These are phyloP conservation scores for Ceramica pisi DNA, from an alignment of 2,888 invertebrate genomes.

Conservation along the genomic window DNA sequence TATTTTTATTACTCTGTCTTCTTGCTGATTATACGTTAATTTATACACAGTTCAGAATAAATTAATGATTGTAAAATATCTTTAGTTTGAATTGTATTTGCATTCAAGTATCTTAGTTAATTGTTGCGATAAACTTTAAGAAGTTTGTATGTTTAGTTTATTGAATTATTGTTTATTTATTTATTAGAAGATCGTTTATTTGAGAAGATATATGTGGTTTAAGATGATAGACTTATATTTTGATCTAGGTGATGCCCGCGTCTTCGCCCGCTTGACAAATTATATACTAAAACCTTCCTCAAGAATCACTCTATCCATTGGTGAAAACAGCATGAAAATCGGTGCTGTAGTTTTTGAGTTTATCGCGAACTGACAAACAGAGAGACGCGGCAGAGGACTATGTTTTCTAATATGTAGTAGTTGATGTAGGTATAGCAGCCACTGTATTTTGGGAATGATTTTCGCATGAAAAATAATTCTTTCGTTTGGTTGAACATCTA, in stretches of 20 bases:
- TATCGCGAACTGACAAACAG: too few relatives aligned
- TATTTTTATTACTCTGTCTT: conserved; percentile 73
- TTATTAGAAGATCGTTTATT: background rate
- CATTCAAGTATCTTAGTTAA: conserved; percentile 57
- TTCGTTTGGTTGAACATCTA: too few relatives aligned
- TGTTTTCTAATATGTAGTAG: too few relatives aligned
- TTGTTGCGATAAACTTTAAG: conserved; percentile 46
- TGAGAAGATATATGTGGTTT: background rate
- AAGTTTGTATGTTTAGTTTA: conserved; percentile 34
- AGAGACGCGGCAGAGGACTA: too few relatives aligned
- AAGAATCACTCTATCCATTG: too few relatives aligned
- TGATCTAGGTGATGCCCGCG: too few relatives aligned
- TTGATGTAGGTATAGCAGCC: background rate
- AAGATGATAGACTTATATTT: background rate
- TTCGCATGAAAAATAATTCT: background rate
- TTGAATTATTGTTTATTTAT: conserved; percentile 44
- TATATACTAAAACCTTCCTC: too few relatives aligned
- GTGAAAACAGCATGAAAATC: too few relatives aligned
- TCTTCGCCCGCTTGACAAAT: too few relatives aligned
- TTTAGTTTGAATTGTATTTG: conserved; percentile 52
- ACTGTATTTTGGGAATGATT: background rate
- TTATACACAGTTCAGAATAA: conserved; percentile 64
- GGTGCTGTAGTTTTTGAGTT: too few relatives aligned
- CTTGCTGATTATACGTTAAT: conserved; percentile 74
- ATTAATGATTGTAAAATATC: conserved; percentile 58